phyloP scores from a whole-genome alignment of 2,797 vertebrate genomes.

The Epinephelus awoara region DNA sequence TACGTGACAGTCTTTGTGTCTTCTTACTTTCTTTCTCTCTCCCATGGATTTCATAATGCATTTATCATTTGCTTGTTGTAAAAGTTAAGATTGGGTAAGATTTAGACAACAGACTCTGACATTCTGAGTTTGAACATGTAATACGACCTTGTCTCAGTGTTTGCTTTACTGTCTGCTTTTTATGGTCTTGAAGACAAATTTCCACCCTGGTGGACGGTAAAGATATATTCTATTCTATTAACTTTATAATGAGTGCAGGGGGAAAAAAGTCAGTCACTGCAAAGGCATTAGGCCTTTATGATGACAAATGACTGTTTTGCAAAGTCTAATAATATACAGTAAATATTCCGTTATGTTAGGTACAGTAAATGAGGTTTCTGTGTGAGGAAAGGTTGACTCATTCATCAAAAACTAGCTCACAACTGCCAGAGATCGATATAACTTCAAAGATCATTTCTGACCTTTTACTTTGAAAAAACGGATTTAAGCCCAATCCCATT shows the following conservation, averaged over 20 bases:
- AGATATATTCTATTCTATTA: not conserved
- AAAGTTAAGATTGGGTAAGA: no score
- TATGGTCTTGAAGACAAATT: no score
- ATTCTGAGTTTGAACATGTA: no score
- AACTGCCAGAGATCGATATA: not conserved
- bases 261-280: not conserved
- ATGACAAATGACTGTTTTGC: conserved; percentile 18
- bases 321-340: conserved; percentile 20
- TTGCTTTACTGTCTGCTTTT: no score
- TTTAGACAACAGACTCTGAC: no score
- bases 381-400: conserved; percentile 19
- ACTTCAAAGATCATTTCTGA: conserved; percentile 3
- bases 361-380: not conserved
- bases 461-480: conserved; percentile 12
- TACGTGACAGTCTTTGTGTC: no score
- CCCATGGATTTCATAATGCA: no score
- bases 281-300: not conserved
- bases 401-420: conserved; percentile 3
- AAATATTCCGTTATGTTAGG: not conserved
- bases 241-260: not conserved
- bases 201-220: no score
- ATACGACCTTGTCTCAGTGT: no score
- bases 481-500: not conserved
- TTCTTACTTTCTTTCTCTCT: no score
- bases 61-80: no score